Conservation (phyloP, 2,113 vertebrate genomes). For the Bombycilla garrulus region DNA sequence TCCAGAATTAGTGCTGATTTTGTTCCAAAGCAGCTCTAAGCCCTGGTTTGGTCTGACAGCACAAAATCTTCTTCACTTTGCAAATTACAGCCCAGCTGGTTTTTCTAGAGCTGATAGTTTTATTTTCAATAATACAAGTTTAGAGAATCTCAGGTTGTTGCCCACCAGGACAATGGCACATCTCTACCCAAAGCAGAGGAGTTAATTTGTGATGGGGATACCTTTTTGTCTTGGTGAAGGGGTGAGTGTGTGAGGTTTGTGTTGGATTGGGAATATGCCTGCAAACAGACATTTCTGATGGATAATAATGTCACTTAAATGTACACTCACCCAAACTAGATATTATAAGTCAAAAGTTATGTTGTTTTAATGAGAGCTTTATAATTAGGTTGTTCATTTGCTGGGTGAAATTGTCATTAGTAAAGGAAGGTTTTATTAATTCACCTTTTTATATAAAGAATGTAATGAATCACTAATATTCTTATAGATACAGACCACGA, state of each 20-base stretch:
- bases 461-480: constrained; percentile 16
- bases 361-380: constrained; percentile 38
- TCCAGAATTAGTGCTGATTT: not conserved
- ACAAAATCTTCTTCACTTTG: not conserved
- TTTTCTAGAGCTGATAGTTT: not conserved
- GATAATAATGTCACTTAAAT: not conserved
- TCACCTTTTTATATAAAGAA: constrained; percentile 28
- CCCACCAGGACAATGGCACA: not conserved
- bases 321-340: not conserved
- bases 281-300: not conserved
- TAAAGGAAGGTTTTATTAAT: constrained; percentile 45
- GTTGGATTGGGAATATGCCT: not conserved
- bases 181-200: not conserved
- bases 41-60: not conserved
- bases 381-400: constrained; percentile 36
- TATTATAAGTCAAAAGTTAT: not conserved
- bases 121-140: not conserved
- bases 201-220: not conserved
- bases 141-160: not conserved
- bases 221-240: not conserved
- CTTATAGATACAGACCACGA: not conserved
- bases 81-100: not conserved
- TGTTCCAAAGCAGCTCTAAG: not conserved
- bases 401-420: constrained; percentile 33
- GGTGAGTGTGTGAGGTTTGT: not conserved